phyloP scores from a whole-genome alignment of 2,113 vertebrate genomes.

The Daphoenositta chrysoptera region DNA sequence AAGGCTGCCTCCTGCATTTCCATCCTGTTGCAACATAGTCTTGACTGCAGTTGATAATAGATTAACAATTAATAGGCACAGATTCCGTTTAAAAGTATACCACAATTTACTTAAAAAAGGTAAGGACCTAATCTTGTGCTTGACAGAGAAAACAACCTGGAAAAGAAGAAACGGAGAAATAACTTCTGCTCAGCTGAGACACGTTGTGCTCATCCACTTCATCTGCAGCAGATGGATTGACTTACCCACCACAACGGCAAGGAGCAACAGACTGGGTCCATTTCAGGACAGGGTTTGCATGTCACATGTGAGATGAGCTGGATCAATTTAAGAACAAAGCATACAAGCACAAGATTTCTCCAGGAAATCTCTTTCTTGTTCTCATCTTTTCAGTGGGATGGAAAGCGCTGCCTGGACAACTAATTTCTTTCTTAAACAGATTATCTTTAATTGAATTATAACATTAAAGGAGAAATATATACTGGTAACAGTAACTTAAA shows the following conservation, averaged over 20 bases:
- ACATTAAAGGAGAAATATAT: not conserved
- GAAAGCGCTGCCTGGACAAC: not conserved
- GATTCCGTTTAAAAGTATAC: not conserved
- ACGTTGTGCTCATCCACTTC: accelerated
- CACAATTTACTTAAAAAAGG: not conserved
- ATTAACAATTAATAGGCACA: not conserved
- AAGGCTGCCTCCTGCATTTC: not conserved
- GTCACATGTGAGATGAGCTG: not conserved
- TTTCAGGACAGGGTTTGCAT: not conserved
- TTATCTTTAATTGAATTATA: not conserved
- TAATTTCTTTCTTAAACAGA: not conserved
- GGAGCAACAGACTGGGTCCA: not conserved
- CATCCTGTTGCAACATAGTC: not conserved
- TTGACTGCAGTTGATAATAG: not conserved
- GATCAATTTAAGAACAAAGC: not conserved
- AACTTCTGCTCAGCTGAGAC: not conserved
- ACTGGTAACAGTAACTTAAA: not conserved
- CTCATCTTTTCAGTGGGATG: not conserved
- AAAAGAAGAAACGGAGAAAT: not conserved
- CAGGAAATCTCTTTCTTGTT: not conserved
- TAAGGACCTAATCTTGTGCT: not conserved
- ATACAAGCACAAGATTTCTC: not conserved
- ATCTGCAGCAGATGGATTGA: not conserved
- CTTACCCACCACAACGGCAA: not conserved
- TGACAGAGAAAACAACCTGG: not conserved